Evolutionary conservation across 2,113 vertebrate species (phyloP).

Genomic region (Spea bombifrons): DNA sequence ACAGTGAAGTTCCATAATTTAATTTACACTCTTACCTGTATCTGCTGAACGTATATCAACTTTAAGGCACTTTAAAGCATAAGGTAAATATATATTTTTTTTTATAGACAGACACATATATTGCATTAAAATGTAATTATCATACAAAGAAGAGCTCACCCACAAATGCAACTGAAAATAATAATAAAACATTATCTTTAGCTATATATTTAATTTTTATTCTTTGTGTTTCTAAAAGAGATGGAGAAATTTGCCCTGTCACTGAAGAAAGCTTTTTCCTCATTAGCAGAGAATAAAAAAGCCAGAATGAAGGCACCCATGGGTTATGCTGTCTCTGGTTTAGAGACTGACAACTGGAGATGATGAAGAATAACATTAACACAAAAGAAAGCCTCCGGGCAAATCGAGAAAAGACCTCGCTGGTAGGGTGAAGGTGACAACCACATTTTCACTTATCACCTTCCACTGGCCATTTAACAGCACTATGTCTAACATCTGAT

Average conservation of each 20-base stretch:
- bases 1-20: too few relatives aligned
- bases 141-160: neutral
- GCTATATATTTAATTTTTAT: constrained; percentile 31
- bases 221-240: constrained; percentile 13
- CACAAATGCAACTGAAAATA: neutral
- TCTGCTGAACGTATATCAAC: too few relatives aligned
- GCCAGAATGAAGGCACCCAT: constrained; percentile 46
- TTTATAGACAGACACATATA: too few relatives aligned
- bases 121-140: too few relatives aligned
- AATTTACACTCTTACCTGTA: too few relatives aligned
- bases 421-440: constrained; percentile 46
- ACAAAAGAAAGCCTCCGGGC: constrained; percentile 47
- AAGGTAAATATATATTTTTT: too few relatives aligned
- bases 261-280: constrained; percentile 40
- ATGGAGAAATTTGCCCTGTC: constrained; percentile 45
- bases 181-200: constrained; percentile 24
- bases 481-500: constrained; percentile 42
- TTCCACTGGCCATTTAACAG: constrained; percentile 41
- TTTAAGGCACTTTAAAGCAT: too few relatives aligned
- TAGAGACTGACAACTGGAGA: constrained; percentile 47
- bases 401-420: constrained; percentile 47
- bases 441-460: constrained; percentile 48
- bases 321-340: constrained; percentile 47
- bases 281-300: constrained; percentile 47
- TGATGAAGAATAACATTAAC: constrained; percentile 49